Conservation (phyloP, 1,140 invertebrate genomes). For the Drosophila neocordata region DNA sequence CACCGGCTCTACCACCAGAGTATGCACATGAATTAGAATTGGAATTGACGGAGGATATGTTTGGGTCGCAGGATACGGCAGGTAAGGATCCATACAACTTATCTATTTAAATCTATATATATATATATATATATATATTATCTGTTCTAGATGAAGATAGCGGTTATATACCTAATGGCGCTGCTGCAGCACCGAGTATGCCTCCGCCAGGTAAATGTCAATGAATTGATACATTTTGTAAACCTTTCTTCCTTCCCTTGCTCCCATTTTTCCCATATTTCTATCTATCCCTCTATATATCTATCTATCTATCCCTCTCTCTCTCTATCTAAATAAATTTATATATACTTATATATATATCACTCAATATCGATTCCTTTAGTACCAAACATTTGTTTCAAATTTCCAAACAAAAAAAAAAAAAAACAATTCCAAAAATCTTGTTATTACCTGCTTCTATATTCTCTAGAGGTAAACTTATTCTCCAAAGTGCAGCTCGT, state of each 20-base stretch:
- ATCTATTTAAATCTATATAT: too few species aligned
- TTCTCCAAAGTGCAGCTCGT: constrained; percentile 70
- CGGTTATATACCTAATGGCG: constrained; percentile 76
- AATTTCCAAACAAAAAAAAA: constrained; percentile 42
- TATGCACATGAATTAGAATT: constrained; percentile 73
- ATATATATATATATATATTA: neutral
- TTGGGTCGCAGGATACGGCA: constrained; percentile 74
- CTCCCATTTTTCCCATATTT: neutral
- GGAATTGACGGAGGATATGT: constrained; percentile 77
- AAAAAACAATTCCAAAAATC: constrained; percentile 32
- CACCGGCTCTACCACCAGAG: constrained; percentile 85
- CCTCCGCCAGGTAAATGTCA: constrained; percentile 81
- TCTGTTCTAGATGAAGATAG: constrained; percentile 67
- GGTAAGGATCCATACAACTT: constrained; percentile 52
- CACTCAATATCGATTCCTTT: constrained; percentile 59
- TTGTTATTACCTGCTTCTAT: constrained; percentile 70
- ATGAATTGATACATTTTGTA: too few species aligned
- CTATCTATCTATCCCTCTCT: constrained; percentile 35
- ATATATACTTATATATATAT: constrained; percentile 32
- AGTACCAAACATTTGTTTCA: constrained; percentile 51
- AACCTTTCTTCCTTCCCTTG: neutral
- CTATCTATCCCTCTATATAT: constrained; percentile 37
- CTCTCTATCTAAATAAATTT: constrained; percentile 37
- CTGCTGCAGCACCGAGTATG: constrained; percentile 62
- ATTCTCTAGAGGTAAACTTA: constrained; percentile 72